Evolutionary conservation across 2,113 vertebrate genomes (phyloP).

Genomic region (Clarias magur): DNA sequence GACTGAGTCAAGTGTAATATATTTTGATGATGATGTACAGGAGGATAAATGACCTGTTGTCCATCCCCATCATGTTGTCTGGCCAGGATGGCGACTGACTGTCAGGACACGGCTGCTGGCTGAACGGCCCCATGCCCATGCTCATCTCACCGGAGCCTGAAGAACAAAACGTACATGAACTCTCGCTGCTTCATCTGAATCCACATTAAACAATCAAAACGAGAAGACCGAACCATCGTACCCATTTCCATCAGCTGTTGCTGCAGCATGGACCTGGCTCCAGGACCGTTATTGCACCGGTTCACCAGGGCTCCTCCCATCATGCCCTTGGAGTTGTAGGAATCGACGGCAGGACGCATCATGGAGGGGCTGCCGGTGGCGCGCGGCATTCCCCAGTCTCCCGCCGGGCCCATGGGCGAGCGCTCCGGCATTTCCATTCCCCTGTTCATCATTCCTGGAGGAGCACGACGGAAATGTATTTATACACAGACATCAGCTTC

Average conservation of each 20-base stretch:
- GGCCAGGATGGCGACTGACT: conserved; percentile 84
- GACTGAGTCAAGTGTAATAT: neutral
- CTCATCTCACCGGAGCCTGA: conserved; percentile 81
- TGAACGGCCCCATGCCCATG: conserved; percentile 82
- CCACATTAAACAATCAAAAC: too few species aligned
- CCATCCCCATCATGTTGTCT: conserved; percentile 81
- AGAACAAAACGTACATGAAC: neutral
- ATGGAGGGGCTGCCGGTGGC: conserved; percentile 71
- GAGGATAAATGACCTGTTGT: conserved; percentile 35
- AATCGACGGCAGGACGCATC: conserved; percentile 74
- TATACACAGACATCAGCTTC: neutral
- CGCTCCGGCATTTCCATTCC: conserved; percentile 73
- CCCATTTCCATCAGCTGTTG: conserved; percentile 90
- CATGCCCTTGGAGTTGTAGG: conserved; percentile 66
- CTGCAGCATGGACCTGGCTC: conserved; percentile 76
- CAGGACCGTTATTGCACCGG: conserved; percentile 80
- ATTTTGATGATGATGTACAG: neutral
- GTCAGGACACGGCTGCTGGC: conserved; percentile 75
- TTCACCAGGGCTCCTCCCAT: conserved; percentile 74
- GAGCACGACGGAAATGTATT: neutral
- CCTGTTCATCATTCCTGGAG: conserved; percentile 74
- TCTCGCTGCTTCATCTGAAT: neutral
- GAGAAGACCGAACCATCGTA: conserved; percentile 60
- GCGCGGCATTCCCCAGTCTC: conserved; percentile 83
- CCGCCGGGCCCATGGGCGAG: conserved; percentile 69